phyloP scores from a whole-genome alignment of 2,113 vertebrate species.

The Thalassoma bifasciatum region DNA sequence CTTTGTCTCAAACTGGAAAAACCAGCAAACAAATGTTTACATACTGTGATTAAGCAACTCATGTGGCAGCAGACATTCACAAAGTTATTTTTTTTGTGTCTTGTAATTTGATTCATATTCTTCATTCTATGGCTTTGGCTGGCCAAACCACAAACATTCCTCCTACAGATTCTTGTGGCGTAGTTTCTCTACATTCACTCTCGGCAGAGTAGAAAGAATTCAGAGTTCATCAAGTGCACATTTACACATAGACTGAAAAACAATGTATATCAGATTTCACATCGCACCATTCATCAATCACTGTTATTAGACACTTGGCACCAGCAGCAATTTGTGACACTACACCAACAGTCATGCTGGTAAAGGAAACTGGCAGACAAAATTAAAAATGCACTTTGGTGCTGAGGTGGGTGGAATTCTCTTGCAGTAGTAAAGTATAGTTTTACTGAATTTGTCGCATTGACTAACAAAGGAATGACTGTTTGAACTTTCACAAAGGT shows the following conservation, averaged over 20 bases:
- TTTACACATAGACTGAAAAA: background rate
- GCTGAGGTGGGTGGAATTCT: background rate
- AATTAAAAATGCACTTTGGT: background rate
- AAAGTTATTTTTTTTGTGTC: slow-evolving; percentile 9
- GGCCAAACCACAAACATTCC: slow-evolving; percentile 37
- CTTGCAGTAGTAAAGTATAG: background rate
- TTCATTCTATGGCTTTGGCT: slow-evolving; percentile 10
- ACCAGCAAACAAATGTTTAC: too few species aligned
- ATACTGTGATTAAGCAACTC: slow-evolving; percentile 47
- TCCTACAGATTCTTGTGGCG: slow-evolving; percentile 7
- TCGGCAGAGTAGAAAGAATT: slow-evolving; percentile 6
- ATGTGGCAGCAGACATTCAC: background rate
- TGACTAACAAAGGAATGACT: background rate
- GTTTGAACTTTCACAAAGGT: too few species aligned
- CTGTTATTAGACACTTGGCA: background rate
- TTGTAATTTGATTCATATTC: slow-evolving; percentile 16
- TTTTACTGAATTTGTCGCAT: background rate
- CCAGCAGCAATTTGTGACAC: background rate
- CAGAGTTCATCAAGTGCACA: background rate
- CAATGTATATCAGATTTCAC: background rate
- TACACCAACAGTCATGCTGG: background rate
- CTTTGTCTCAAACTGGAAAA: slow-evolving; percentile 6
- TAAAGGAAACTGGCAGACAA: background rate
- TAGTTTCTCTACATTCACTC: background rate
- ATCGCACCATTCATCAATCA: slow-evolving; percentile 1